Base-by-base conservation (phyloP, 2,888 invertebrate species). In the Dicycla oo region DNA sequence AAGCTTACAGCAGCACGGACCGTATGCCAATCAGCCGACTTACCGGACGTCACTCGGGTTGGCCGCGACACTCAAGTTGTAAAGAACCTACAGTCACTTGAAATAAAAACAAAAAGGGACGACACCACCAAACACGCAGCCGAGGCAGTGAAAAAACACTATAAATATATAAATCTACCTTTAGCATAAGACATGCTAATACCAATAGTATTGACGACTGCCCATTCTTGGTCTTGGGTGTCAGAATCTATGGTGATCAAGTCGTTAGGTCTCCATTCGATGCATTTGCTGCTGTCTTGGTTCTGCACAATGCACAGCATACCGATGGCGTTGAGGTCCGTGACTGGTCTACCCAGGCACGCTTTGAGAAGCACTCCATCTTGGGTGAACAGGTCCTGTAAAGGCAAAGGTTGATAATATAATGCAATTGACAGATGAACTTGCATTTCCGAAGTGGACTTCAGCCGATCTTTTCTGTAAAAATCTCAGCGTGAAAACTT, bases 251-350 rank as follows among this genome's bases (percentile, higher is more conserved):
- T 96, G 20, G 98, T 97, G 60, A 97, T 98, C 80, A 98, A 95
- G 90, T 98, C 98, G 76, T 97, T 97, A 0, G 98, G 98, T 89
- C 97, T 97, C 98, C 98, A 98, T 91, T 98, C 98, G 68, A 98
- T 97, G 82, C 96, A 97, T 78, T 97, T 97, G n/a, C 96, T 96
- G 83, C 93, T 93, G 67, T 96, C 93, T 69, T 96, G 93, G 87
- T 97, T 97, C 94, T 97, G 97, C 1, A 97, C 97, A 65, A 98
- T 96, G 86, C 97, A 97, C 10, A 98, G 95, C 85, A 97, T 97
- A 26, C 98, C 98, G 65, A 96, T 97, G 76, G 96, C 97, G 92
- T 96, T 97, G 87, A 97, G 91, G 86, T 97, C 97, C 75, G 94
- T 96, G 89, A 97, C 96, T 57, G 97, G 96, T 45, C 96, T 95